phyloP scores from a whole-genome alignment of 1,140 invertebrate species.

The Anagrus nilaparvatae region DNA sequence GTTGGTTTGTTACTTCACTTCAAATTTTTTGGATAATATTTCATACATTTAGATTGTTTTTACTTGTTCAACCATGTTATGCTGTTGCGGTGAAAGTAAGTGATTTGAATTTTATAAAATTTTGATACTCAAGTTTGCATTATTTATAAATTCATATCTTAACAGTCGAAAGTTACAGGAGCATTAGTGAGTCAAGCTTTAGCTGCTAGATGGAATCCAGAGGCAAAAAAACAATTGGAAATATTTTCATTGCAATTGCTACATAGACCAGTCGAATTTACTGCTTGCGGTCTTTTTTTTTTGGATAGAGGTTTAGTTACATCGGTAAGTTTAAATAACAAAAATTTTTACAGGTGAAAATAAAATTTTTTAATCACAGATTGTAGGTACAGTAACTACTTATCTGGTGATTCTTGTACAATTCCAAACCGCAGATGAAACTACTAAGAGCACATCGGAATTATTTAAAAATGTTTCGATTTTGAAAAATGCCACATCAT shows the following conservation, averaged over 20 bases:
- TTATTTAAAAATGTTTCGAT: conserved; percentile 20
- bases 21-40: conserved; percentile 56
- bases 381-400: conserved; percentile 56
- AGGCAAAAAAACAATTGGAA: conserved; percentile 42
- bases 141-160: conserved; percentile 10
- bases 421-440: conserved; percentile 46
- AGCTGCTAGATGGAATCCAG: conserved; percentile 23
- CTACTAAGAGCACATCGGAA: conserved; percentile 26
- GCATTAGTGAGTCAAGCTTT: conserved; percentile 32
- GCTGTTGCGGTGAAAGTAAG: conserved; percentile 45
- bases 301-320: conserved; percentile 53
- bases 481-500: conserved; percentile 6
- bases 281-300: conserved; percentile 53
- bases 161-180: conserved; percentile 30
- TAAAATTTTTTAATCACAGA: conserved; percentile 41
- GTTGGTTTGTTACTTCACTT: conserved; percentile 38
- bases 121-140: too few species aligned
- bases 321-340: conserved; percentile 42
- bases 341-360: not conserved
- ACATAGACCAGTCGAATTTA: conserved; percentile 50
- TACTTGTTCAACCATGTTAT: conserved; percentile 59
- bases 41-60: conserved; percentile 49
- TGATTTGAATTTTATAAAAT: too few species aligned
- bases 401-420: conserved; percentile 62
- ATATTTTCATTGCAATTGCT: conserved; percentile 56